Base-by-base conservation (phyloP, 2,888 invertebrate genomes). In the Campoplex nolae region DNA sequence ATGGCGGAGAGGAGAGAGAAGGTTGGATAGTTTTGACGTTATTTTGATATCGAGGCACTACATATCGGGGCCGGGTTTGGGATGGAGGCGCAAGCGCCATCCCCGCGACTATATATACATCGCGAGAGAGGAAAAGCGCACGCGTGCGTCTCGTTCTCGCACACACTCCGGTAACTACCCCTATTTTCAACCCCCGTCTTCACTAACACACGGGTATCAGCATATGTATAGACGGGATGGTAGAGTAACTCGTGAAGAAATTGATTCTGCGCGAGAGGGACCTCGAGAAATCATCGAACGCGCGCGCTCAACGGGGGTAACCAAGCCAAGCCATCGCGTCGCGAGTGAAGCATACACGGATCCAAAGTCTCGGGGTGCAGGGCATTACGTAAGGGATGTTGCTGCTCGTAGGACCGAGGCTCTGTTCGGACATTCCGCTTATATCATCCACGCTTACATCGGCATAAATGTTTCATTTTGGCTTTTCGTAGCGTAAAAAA, bases 221-320 rank as follows among this genome's bases (percentile, higher is more conserved):
- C 13, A 32, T 48, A 3, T 23, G 58, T 18, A 51, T 42, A n/a
- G n/a, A 65, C 32, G 75, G 48, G 68, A 75, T 23, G 71, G 62
- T 62, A 75, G 23, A 23, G 68, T 32, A 32, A 18, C 84, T 78
- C 70, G 84, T 48, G 90, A 92, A 90, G 92, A 92, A 93, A 92
- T 92, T 92, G 92, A 93, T 92, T 92, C 92, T 92, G 92, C 92
- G 92, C 92, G 92, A 89, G 89, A 88, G 86, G 82, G 48, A 62
- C 82, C 71, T 71, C 83, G 87, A 83, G 88, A 85, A 87, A 86
- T 88, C 89, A 88, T 88, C 88, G 88, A 89, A 89, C 88, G 89
- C 84, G 80, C 88, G 89, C 84, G 80, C 80, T 80, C 86, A 74
- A 76, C 85, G 85, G 86, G 85, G 83, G 86, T 80, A 79, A 78